phyloP scores from a whole-genome alignment of 2,888 invertebrate species.

The Ypsolopha sequella region DNA sequence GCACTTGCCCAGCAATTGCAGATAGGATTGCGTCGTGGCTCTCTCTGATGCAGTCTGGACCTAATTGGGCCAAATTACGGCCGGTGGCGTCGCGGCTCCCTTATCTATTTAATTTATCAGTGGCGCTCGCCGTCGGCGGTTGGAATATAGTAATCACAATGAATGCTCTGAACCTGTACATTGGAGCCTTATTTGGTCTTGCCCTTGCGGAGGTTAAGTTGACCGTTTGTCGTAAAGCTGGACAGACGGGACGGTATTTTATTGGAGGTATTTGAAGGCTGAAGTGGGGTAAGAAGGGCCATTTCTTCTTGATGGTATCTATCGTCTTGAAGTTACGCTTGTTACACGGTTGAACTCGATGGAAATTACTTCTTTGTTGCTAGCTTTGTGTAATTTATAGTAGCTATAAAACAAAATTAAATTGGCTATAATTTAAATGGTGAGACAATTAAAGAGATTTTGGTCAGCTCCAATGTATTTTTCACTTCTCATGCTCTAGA shows the following conservation, averaged over 20 bases:
- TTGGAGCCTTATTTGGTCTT: conserved; percentile 1
- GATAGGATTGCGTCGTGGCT: conserved; percentile 16
- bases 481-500: no score
- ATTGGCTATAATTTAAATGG: background rate
- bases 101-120: conserved; percentile 51
- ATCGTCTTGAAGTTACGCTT: no score
- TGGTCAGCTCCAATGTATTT: background rate
- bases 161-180: conserved; percentile 3
- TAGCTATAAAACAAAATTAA: no score
- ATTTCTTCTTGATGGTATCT: no score
- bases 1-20: conserved; percentile 6
- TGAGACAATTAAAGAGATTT: background rate
- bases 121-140: conserved; percentile 13
- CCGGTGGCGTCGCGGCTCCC: conserved; percentile 25
- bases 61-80: conserved; percentile 36
- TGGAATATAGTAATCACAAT: conserved; percentile 22
- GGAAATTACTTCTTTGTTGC: no score
- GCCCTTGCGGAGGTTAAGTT: background rate
- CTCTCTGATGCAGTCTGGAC: conserved; percentile 16
- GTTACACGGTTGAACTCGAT: no score
- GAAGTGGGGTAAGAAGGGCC: no score
- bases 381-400: no score
- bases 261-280: no score
- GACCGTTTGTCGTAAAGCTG: background rate
- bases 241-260: background rate